Base-by-base conservation (phyloP, 1,140 invertebrate genomes). In the Drosophila sucinea region DNA sequence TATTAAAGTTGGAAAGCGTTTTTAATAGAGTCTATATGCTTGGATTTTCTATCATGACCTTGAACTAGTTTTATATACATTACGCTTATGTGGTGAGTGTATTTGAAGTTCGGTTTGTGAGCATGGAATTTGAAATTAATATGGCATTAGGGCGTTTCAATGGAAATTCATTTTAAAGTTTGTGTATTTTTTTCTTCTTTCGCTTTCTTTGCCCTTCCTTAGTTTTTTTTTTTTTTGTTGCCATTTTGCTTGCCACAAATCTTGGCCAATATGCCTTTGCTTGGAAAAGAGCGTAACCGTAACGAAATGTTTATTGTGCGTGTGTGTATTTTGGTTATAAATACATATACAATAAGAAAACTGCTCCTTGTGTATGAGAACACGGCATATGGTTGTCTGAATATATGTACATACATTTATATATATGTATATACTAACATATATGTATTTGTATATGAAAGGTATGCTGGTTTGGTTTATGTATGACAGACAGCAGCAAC, bases 141-240 rank as follows among this genome's bases (percentile, higher is more conserved):
- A 74, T 80, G 68, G 51, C 44, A 60, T 71, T 67, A 41, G 44
- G 77, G 54, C 57, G 66, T 77, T 69, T 72, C 67, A 78, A 74
- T 84, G 81, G 64, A 72, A 86, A 78, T 77, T 67, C 77, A 86
- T 85, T 79, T 86, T 77, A 79, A 87, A 86, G 79, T 70, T 86
- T 23, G 23, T 27, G n/a, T 44, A 6, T 77, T 54, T 68, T 67
- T 55, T 51, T 38, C 8, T 25, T 51, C 10, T 27, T 17, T 51
- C 10, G 44, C 10, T 47, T 17, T 17, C 41, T 47, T 25, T 6
- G 44, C 2, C 17, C 44, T 23, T 47, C 44, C 23, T 47, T 35
- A 8, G 33, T 35, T 35, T 5, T 10, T 10, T 8, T 27, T 25
- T 10, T 51, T 25, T 17, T 10, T 51, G 2, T 51, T 51, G 23